Evolutionary conservation across 2,888 invertebrate genomes (phyloP), one percentile per base, ranked within the genome.

Genomic region (Artemia sinica): DNA sequence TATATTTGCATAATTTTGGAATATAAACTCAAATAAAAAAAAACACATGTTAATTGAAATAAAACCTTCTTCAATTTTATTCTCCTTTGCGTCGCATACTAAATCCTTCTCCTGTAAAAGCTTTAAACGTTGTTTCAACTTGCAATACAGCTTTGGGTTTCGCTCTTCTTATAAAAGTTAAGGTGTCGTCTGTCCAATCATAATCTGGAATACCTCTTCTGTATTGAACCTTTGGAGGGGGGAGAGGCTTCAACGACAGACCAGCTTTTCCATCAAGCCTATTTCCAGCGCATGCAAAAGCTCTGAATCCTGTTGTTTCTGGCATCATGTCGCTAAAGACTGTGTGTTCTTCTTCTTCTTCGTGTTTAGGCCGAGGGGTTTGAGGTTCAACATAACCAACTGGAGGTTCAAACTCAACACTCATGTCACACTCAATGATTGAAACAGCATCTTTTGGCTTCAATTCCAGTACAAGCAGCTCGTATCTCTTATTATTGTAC

Each of bases 331-430:
- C 82, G 0, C 84, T 80, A 0, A 84, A 83, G 76, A 87, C 86
- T 8, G 84, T 79, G 13, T 78, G 77, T 9, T 71, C 72, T 75
- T 81, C 80, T 74, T 77, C 74, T 74, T 86, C 82, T 73, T 88
- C 85, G 77, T 78, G 7, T 78, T 79, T 71, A 77, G 58, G 77
- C 69, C 85, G 75, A 49, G 75, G 74, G 67, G 81, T 79, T 72
- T 84, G 82, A 28, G 92, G 91, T 75, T 96, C 96, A 78, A 92
- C 88, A 77, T 97, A 97, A 0, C 95, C 96, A 8, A 95, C 88
- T 0, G 97, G 96, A 0, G 96, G 86, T 6, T 95, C 96, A 80
- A 98, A 98, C 76, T 98, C 97, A 28, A 95, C 91, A 89, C 89
- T 72, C 10, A 72, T 66, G 12, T 14, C 1, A 1, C 18, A 18